Evolutionary conservation across 2,113 vertebrate genomes (phyloP), one percentile per base, ranked within the genome.

Genomic region (Tragelaphus strepsiceros): DNA sequence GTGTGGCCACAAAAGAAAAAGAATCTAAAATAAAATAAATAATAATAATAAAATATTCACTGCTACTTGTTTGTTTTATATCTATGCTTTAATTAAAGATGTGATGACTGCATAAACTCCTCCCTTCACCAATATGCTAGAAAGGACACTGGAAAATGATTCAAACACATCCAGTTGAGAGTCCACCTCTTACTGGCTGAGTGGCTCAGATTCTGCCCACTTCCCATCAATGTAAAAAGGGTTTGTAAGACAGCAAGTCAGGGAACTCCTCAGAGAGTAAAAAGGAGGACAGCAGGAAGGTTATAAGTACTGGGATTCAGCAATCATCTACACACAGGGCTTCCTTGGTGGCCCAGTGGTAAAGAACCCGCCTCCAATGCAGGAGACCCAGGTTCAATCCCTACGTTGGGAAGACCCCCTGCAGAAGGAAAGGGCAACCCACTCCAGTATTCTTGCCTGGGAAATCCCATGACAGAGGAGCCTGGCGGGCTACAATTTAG

Each of bases 81-180:
- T n/a, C 46, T 95, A 30, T 39, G 14, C 49, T 92, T 82, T 90
- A 80, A 93, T 95, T 80, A 56, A 95, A 96, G 64, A 35, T 43
- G 1, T 30, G 59, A 82, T 16, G 10, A 4, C 53, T 32, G 67
- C 59, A 54, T 6, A 71, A 64, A 90, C 24, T 81, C 58, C 53
- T 61, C 84, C 88, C 16, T 74, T 64, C 15, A 19, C 54, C 58
- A 86, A 28, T 78, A 30, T 3, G 54, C n/a, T 32, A 24, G 51
- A 91, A 83, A 91, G n/a, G 56, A 89, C 83, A 92, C 17, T 58
- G 56, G 71, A 58, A 80, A 92, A 77, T 49, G 51, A 74, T 5
- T 56, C 24, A 32, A 28, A 96, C 90, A 32, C 58, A 62, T 51
- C 13, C 46, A 46, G 59, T 49, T 91, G 32, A n/a, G 22, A 95